These are phyloP conservation scores for Agrochola litura DNA, from an alignment of 2,888 invertebrate species.

Conservation along the genomic window DNA sequence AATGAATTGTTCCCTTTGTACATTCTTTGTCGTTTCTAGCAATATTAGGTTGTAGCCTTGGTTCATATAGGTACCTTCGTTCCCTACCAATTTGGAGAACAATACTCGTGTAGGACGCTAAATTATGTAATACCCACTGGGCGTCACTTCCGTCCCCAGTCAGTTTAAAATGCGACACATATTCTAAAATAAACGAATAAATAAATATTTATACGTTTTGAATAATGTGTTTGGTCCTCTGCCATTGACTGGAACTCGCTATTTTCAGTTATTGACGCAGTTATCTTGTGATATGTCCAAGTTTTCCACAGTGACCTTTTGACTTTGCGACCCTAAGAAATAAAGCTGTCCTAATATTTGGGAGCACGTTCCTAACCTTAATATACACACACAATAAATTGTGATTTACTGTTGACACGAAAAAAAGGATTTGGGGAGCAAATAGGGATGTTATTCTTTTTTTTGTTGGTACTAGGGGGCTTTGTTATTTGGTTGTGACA, in stretches of 20 bases:
- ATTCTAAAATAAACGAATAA: slow-evolving; percentile 36
- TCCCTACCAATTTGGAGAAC: slow-evolving; percentile 60
- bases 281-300: neutral
- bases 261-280: slow-evolving; percentile 35
- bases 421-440: slow-evolving; percentile 48
- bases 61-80: slow-evolving; percentile 20
- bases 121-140: slow-evolving; percentile 39
- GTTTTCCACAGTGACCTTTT: slow-evolving; percentile 21
- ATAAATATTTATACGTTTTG: slow-evolving; percentile 31
- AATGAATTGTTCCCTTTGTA: slow-evolving; percentile 48
- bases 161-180: slow-evolving; percentile 20
- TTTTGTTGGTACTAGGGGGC: slow-evolving; percentile 11
- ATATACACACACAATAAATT: slow-evolving; percentile 42
- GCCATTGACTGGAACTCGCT: slow-evolving; percentile 14
- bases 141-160: slow-evolving; percentile 55
- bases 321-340: slow-evolving; percentile 20
- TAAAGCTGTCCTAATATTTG: slow-evolving; percentile 31
- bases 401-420: slow-evolving; percentile 52
- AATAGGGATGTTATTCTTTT: slow-evolving; percentile 46
- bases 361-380: slow-evolving; percentile 38
- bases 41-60: slow-evolving; percentile 29
- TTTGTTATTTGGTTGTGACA: slow-evolving; percentile 31
- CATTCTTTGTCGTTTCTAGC: slow-evolving; percentile 45
- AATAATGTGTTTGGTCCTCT: slow-evolving; percentile 5
- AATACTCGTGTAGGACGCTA: slow-evolving; percentile 60